Conservation (phyloP, 2,113 vertebrate species). For the Verasper variegatus region DNA sequence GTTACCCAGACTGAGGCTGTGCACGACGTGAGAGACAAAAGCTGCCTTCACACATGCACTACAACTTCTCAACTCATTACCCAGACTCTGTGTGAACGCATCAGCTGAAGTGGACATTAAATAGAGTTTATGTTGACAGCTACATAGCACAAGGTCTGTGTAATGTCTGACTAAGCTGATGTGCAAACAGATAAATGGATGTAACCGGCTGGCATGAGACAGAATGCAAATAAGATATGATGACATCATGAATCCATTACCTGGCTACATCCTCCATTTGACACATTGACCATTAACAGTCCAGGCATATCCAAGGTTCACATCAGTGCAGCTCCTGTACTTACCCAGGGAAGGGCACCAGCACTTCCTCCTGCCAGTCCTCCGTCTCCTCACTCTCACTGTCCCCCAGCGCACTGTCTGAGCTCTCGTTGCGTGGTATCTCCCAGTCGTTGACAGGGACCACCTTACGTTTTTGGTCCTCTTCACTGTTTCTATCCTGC, state of each 20-base stretch:
- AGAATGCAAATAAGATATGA: background rate
- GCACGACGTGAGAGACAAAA: background rate
- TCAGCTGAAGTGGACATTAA: background rate
- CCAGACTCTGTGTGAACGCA: background rate
- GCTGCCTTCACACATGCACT: background rate
- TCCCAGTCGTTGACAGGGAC: slow-evolving; percentile 90
- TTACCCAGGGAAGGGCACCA: slow-evolving; percentile 94
- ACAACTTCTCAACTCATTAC: background rate
- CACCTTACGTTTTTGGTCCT: slow-evolving; percentile 83
- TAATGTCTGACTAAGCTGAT: background rate
- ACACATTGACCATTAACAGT: background rate
- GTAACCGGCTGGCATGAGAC: background rate
- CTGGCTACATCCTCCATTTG: background rate
- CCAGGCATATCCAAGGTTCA: background rate
- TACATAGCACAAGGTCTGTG: background rate
- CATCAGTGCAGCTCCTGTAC: slow-evolving; percentile 42
- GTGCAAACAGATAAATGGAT: background rate
- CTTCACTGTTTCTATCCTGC: slow-evolving; percentile 83
- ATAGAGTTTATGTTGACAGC: background rate
- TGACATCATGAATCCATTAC: background rate
- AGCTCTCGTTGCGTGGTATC: slow-evolving; percentile 99
- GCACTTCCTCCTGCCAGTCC: slow-evolving; percentile 95
- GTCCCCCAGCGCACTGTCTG: slow-evolving; percentile 97
- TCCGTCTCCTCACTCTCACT: slow-evolving; percentile 96
- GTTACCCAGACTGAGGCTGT: background rate